A percentile compares a stretch with the other conserved stretches of the same genome.
Evolutionary conservation across 2,113 vertebrate genomes (phyloP).

Genomic region (Anseranas semipalmata): DNA sequence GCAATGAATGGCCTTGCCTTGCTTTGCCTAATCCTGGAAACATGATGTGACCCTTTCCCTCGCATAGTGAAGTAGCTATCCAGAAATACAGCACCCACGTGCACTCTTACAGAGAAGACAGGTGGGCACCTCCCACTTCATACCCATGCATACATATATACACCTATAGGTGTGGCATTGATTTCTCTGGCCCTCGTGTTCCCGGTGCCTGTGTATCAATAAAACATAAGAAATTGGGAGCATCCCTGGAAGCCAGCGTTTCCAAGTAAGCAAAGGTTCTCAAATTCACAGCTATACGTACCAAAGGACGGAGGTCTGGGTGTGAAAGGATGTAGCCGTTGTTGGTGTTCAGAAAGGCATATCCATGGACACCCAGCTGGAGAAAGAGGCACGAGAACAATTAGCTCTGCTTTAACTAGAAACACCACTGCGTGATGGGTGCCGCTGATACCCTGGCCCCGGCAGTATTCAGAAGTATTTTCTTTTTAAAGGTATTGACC

Average conservation of each 20-base stretch:
- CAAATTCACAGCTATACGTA: slow-evolving; percentile 62
- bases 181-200: background rate
- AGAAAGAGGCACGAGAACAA: background rate
- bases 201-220: background rate
- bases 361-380: slow-evolving; percentile 94
- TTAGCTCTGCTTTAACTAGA: background rate
- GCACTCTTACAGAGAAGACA: background rate
- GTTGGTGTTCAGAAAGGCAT: slow-evolving; percentile 93
- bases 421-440: background rate
- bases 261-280: background rate
- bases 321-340: slow-evolving; percentile 97
- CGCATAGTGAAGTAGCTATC: background rate
- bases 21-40: background rate
- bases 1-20: background rate
- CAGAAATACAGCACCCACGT: background rate
- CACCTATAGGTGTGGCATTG: background rate
- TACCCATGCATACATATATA: background rate
- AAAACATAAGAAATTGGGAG: background rate
- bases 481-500: background rate
- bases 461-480: background rate
- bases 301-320: slow-evolving; percentile 93
- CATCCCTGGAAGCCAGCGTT: background rate
- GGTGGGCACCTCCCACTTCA: background rate
- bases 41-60: rapidly evolving
- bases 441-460: background rate